These are phyloP conservation scores for Cosmopolites sordidus DNA, from an alignment of 2,888 invertebrate genomes.

Conservation along the genomic window DNA sequence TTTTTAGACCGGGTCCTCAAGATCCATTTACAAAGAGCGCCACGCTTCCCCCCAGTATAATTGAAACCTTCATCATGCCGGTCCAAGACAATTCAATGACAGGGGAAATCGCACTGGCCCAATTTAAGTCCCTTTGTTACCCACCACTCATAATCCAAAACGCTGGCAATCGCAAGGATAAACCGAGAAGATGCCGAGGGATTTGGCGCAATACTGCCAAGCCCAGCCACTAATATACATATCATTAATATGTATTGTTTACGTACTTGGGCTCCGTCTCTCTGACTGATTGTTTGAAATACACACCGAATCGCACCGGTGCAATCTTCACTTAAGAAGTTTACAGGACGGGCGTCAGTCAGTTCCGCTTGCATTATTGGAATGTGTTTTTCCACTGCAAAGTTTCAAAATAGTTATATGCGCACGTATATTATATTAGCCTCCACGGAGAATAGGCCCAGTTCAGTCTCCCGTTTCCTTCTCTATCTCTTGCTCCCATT, in stretches of 20 bases:
- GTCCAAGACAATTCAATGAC: slow-evolving; percentile 8
- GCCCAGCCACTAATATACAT: slow-evolving; percentile 16
- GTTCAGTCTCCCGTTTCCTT: no score
- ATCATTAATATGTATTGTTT: slow-evolving; percentile 25
- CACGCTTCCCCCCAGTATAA: slow-evolving; percentile 2
- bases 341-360: slow-evolving; percentile 3
- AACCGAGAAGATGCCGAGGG: slow-evolving; percentile 10
- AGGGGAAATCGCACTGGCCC: slow-evolving; percentile 7
- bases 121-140: slow-evolving; percentile 9
- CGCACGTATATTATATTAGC: no score
- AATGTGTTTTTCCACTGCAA: no score
- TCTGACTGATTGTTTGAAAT: slow-evolving; percentile 17
- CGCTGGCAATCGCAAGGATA: slow-evolving; percentile 2
- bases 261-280: slow-evolving; percentile 14
- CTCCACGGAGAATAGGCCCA: no score
- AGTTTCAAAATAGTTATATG: no score
- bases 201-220: slow-evolving; percentile 12
- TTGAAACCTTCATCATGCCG: slow-evolving; percentile 4
- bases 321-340: slow-evolving; percentile 13
- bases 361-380: no score
- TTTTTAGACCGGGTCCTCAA: no score
- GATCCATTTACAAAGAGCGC: no score
- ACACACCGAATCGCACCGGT: slow-evolving; percentile 10
- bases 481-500: no score
- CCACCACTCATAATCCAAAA: slow-evolving; percentile 7